Evolutionary conservation across 2,797 vertebrate species (phyloP).

Genomic region (Spea hammondii): DNA sequence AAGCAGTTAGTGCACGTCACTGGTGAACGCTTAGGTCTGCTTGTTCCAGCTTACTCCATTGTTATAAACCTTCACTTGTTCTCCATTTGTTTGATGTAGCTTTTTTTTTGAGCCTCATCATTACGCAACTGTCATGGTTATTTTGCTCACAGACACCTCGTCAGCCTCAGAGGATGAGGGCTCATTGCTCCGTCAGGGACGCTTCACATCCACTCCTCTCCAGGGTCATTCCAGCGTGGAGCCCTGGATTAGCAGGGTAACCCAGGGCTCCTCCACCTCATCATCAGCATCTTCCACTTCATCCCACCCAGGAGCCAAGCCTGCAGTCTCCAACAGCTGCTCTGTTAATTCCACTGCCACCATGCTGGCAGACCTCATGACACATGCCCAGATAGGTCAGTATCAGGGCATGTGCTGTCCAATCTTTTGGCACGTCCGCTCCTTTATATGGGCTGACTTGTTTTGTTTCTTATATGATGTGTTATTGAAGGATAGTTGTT

Average conservation of each 20-base stretch:
- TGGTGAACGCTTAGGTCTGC: too few relatives aligned
- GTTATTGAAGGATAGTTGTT: too few relatives aligned
- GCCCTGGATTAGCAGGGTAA: conserved; percentile 91
- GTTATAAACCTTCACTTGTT: neutral
- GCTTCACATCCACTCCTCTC: conserved; percentile 82
- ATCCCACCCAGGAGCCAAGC: conserved; percentile 91
- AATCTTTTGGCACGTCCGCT: conserved; percentile 3
- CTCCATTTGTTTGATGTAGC: neutral
- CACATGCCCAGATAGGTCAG: conserved; percentile 91
- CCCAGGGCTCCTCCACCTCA: conserved; percentile 96
- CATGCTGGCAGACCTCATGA: conserved; percentile 83
- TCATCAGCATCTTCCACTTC: conserved; percentile 96
- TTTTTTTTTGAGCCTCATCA: conserved; percentile 8
- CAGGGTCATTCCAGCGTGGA: conserved; percentile 84
- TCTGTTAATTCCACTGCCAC: conserved; percentile 69
- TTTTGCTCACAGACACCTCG: conserved; percentile 90
- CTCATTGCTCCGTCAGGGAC: conserved; percentile 85
- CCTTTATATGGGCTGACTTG: neutral
- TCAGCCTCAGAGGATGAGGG: conserved; percentile 97
- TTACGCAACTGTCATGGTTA: conserved; percentile 61
- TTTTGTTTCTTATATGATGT: too few relatives aligned
- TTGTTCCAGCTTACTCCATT: too few relatives aligned
- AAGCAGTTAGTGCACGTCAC: neutral
- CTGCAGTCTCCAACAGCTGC: conserved; percentile 67
- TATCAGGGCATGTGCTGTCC: conserved; percentile 59